Base-by-base conservation (phyloP, 2,888 invertebrate species). In the Melanostoma mellinum region DNA sequence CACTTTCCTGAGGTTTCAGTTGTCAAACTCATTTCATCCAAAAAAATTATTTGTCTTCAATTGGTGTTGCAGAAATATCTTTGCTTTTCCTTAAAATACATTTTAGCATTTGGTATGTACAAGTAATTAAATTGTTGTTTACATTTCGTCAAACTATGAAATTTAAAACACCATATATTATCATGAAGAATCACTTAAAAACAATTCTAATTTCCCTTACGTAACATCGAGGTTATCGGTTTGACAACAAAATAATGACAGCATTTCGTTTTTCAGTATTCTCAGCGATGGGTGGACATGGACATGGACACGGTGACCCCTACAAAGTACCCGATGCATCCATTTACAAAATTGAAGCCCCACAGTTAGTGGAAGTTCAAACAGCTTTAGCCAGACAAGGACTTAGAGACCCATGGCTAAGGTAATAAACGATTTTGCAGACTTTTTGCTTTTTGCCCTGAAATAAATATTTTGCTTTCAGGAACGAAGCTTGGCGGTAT, bases 401-500 rank as follows among this genome's bases (percentile, higher is more conserved):
- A 3, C 91, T 97, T 1, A 94, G 93, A 81, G 97, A 97, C 91
- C 97, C 97, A 0, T 97, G 97, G 97, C 92, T 97, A 63, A 94
- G 97, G 95, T 95, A 88, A 20, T 20, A 20, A 20, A 20, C 20
- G 20, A 86, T 30, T 52, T 9, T 65, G 1, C n/a, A 10, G 9
- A n/a, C 6, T 10, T 20, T 63, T 35, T 6, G n/a, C 46, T 68
- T 10, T n/a, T 3, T 46, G 9, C 35, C 50, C 8, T 33, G n/a
- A 4, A 6, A 30, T n/a, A 30, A 6, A 42, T 61, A 20, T 20
- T 48, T 33, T 8, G 30, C 3, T 67, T 6, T 3, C 88, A 95
- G 95, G 88, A 97, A 97, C 90, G 95, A 97, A 91, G 96, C 95
- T 0, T 97, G 97, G 97, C 93, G 96, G 35, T 97, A 93, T 88